Base-by-base conservation (phyloP, 1,140 invertebrate species). In the Drosophila punjabiensis region DNA sequence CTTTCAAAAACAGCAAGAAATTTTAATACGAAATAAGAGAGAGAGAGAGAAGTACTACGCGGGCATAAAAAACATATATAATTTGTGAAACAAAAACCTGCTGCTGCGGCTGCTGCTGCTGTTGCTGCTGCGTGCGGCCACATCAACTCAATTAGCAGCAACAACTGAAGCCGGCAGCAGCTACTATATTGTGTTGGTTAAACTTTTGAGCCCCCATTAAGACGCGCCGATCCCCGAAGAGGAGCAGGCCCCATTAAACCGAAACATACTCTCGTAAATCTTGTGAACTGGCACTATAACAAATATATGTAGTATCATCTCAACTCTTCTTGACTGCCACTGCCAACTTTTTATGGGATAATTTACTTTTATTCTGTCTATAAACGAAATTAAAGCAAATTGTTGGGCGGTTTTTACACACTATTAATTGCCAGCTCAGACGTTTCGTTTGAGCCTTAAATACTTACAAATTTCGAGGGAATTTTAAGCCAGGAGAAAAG, bases 1-100 rank as follows among this genome's bases (percentile, higher is more conserved):
- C 86, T 89, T 90, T 86, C 79, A 91, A 86, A 91, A 91, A 71
- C 45, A 60, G 62, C 48, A 76, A 81, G 68, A 84, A 76, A 64
- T 67, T 39, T 73, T 48, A 83, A 79, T 48, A 68, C 58, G 39
- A 83, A 79, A 83, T 16, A 30, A 20, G 16, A 41, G 16, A 50
- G 8, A 24, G 43, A 37, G 39, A 37, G 32, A 74, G 70, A 61
- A 73, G 48, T 73, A 50, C 65, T 73, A 50, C 65, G 67, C 67
- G 48, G 70, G 55, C 70, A 74, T 74, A 74, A 35, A 74, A 73
- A 62, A 61, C 48, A 71, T 67, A 64, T 73, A 74, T 73, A 74
- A 74, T 74, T 74, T 74, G 68, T 74, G 71, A 74, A 74, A 74
- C 37, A 74, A 62, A 74, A 74, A 74, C 70, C 70, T 74, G 70